Evolutionary conservation across 2,888 invertebrate species (phyloP), one percentile per base, ranked within the genome.

Genomic region (Hyles lineata): DNA sequence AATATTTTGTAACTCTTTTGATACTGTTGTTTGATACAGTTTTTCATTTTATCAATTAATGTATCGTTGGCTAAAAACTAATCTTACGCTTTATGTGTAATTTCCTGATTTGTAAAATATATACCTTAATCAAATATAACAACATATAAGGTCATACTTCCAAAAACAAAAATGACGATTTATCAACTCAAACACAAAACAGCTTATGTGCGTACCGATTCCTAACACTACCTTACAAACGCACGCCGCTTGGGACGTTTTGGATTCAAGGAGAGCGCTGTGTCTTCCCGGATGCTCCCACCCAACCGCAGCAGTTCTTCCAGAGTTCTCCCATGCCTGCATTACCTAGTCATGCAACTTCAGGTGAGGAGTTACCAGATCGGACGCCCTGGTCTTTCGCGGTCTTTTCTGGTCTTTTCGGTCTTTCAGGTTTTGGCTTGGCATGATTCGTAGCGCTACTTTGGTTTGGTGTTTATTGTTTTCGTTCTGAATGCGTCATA

Each of bases 351-450:
- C 79, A 90, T 92, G 89, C 93, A 93, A 86, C 82, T 94, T 77
- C 94, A 94, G 94, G 94, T 94, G 93, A 94, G 94, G 86, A 87
- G 89, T 90, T 92, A 84, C 92, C 87, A 87, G 80, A 90, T 90
- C 87, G 86, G 92, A 83, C 58, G 67, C 21, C 17, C n/a, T 63
- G 67, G 67, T 67, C 50, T 67, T 50, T 67, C 50, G 43, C 67
- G 67, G 67, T 43, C 7, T 67, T 67, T 67, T 23, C 43, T 17
- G 35, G 62, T 62, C 62, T 62, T 43, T 55, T 62, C 23, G 23
- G 50, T 50, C 67, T 67, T 25, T 23, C 63, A 52, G 74, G 72
- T 70, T 76, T 70, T 70, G 74, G 75, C 67, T 72, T 72, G 58
- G 79, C 80, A 79, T 78, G 78, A 21, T 35, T 43, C 74, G 21